phyloP scores from a whole-genome alignment of 2,797 vertebrate genomes.

The Eulemur rubriventer region DNA sequence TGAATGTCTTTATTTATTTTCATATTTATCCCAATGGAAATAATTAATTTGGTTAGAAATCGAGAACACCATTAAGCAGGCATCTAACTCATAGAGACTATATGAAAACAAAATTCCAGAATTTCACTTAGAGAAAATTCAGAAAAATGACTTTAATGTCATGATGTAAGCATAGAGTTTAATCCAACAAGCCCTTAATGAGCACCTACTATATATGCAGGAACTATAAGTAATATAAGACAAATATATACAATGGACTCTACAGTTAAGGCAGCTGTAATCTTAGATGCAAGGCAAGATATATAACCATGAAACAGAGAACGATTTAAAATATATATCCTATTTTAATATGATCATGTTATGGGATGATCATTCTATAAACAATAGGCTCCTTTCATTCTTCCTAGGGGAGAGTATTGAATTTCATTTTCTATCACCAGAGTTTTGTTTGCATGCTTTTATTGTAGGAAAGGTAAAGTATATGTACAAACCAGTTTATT shows the following conservation, averaged over 20 bases:
- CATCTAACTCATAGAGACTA: neutral
- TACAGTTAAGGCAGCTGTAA: neutral
- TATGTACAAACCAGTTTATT: neutral
- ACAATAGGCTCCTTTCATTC: neutral
- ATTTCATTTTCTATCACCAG: neutral
- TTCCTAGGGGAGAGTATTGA: neutral
- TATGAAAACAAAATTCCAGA: neutral
- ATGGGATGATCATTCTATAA: neutral
- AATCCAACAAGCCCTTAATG: neutral
- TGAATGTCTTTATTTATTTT: neutral
- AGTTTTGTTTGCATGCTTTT: neutral
- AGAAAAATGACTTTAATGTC: neutral
- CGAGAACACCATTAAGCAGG: neutral
- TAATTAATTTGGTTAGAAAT: neutral
- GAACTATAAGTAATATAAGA: neutral
- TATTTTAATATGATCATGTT: neutral
- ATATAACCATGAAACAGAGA: neutral
- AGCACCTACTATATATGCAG: neutral
- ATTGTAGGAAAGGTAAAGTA: neutral
- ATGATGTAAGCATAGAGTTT: neutral
- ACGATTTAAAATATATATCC: neutral
- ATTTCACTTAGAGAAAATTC: neutral
- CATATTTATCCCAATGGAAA: neutral
- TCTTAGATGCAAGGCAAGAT: neutral
- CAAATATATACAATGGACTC: neutral